Evolutionary conservation across 37 sponge, comb jelly and placozoan species (phyloP).

Genomic region (Aphrocallistes beatrix): DNA sequence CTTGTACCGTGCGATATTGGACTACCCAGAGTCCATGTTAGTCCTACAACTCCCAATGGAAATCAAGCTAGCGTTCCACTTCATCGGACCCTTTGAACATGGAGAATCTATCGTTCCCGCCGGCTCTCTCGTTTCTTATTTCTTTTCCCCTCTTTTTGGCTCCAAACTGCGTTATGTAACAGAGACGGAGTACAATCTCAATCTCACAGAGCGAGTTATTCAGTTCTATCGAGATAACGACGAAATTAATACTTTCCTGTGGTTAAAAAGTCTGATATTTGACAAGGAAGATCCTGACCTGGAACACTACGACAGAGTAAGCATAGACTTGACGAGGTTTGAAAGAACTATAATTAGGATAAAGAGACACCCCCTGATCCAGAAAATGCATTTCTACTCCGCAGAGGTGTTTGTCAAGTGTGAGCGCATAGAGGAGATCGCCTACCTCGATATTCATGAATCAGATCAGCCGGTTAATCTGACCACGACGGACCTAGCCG

Average conservation of each 20-base stretch:
- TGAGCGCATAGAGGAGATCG: neutral
- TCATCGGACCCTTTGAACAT: neutral
- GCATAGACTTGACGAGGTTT: constrained; percentile 45
- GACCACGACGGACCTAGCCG: neutral
- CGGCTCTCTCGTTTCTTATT: constrained; percentile 36
- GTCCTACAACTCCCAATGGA: constrained; percentile 32
- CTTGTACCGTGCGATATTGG: constrained; percentile 30
- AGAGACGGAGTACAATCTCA: constrained; percentile 28
- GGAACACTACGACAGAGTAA: constrained; percentile 31
- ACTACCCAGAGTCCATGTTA: constrained; percentile 36
- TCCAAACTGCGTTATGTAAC: constrained; percentile 21
- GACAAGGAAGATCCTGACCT: neutral
- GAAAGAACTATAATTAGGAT: neutral
- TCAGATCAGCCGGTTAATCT: constrained; percentile 19
- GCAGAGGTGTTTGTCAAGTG: constrained; percentile 52
- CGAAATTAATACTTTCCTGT: constrained; percentile 33
- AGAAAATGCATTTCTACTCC: constrained; percentile 28
- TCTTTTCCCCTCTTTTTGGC: constrained; percentile 45
- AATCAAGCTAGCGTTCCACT: constrained; percentile 34
- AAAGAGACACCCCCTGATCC: constrained; percentile 35
- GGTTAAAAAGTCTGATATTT: constrained; percentile 20
- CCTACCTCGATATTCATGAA: constrained; percentile 33
- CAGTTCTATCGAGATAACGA: constrained; percentile 41
- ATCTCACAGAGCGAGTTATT: constrained; percentile 26
- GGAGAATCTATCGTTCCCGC: constrained; percentile 22